Evolutionary conservation across 2,113 vertebrate species (phyloP), one percentile per base, ranked within the genome.

Genomic region (Cyprinodon brontotheroides): DNA sequence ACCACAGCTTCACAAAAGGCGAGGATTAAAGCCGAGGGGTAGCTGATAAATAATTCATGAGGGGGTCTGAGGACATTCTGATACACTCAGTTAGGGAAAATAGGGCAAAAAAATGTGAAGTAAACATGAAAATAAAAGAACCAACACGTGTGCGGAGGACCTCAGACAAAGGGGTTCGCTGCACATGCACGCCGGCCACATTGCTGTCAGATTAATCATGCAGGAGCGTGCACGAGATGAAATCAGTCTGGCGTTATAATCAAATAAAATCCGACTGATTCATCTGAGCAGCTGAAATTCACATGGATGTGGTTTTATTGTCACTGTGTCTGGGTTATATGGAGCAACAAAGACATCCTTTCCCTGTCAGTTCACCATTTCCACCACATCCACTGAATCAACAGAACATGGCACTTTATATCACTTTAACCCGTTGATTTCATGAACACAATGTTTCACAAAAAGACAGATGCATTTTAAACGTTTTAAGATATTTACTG

Each of bases 21-120:
- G 40, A 85, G 91, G 91, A 92, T 93, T 93, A 92, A 76, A 69
- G 84, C 80, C 12, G 65, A 29, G 72, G 63, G 29, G 57, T 70
- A 15, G 17, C 48, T 72, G 77, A 77, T 92, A 85, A 90, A 93
- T 93, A 82, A 94, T 92, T 87, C 89, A 93, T 92, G 84, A 82
- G 36, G 82, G 82, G 75, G 85, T 84, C 72, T 72, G 77, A 76
- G 71, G 84, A 89, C 92, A 91, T 91, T 92, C 82, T 92, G 84
- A 87, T 88, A 91, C 90, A 89, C 69, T 50, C n/a, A 50, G 66
- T 60, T 20, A 48, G 37, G 62, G 38, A 17, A 63, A n/a, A 5
- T 5, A 29, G 57, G 13, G 4, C 10, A 36, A 43, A 61, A 65
- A 45, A 40, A 38, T 50, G 4, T 0, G 1, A 50, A 65, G 72